Conservation (phyloP, 2,113 vertebrate species). For the Trochalopteron elliotii region DNA sequence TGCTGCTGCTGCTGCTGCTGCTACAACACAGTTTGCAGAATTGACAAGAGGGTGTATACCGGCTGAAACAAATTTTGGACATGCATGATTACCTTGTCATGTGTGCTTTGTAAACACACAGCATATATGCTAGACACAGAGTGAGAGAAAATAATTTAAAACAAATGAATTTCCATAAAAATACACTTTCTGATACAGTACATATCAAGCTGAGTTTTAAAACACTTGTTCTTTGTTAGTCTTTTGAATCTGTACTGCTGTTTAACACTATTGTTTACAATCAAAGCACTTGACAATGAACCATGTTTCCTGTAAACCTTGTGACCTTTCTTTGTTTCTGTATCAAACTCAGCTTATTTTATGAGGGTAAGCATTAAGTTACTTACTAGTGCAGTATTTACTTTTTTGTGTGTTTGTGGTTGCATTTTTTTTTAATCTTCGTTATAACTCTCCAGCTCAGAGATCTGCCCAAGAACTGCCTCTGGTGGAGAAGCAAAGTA, state of each 20-base stretch:
- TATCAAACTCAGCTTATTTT: not conserved
- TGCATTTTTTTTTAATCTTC: not conserved
- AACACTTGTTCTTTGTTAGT: not conserved
- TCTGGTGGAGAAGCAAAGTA: slow-evolving; percentile 94
- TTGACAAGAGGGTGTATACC: not conserved
- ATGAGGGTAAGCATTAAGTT: not conserved
- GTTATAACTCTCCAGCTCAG: slow-evolving; percentile 78
- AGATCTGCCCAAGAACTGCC: slow-evolving; percentile 97
- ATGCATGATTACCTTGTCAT: fast-evolving
- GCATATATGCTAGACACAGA: not conserved
- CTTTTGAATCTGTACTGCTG: not conserved
- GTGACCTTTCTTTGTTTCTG: not conserved
- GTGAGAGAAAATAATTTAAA: not conserved
- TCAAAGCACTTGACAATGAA: not conserved
- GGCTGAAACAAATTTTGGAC: not conserved
- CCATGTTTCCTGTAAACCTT: not conserved
- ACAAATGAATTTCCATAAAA: not conserved
- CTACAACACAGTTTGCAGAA: not conserved
- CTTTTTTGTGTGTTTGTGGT: not conserved
- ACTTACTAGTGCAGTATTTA: not conserved
- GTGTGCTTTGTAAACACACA: not conserved
- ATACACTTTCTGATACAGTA: not conserved
- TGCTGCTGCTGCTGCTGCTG: not conserved
- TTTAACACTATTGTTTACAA: not conserved
- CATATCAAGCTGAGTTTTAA: not conserved